Conservation (phyloP, 2,113 vertebrate species). For the Brachyistius frenatus region DNA sequence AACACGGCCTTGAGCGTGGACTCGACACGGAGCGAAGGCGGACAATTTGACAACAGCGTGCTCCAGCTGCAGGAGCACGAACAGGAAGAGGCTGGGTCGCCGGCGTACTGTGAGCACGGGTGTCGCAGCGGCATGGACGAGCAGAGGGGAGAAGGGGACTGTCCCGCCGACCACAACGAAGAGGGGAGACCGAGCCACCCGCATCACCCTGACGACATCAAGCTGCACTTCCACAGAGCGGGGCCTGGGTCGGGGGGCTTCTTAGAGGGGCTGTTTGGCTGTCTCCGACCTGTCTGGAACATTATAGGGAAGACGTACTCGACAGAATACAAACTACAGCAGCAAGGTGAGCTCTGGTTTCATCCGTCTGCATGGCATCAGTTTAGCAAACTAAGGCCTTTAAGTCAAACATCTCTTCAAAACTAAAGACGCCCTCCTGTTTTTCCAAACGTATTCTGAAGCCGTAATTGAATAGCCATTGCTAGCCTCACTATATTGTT, state of each 20-base stretch:
- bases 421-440: conserved; percentile 13
- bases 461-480: conserved; percentile 45
- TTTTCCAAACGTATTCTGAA: conserved; percentile 33
- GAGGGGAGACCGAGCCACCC: conserved; percentile 66
- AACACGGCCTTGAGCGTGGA: conserved; percentile 92
- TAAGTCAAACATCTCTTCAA: conserved; percentile 7
- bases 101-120: conserved; percentile 79
- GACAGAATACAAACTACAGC: conserved; percentile 97
- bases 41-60: conserved; percentile 95
- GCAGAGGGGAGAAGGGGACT: conserved; percentile 79
- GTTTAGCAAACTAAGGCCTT: conserved; percentile 5
- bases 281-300: conserved; percentile 96
- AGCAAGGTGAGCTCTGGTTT: conserved; percentile 89
- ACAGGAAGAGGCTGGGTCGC: conserved; percentile 85
- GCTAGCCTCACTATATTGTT: background rate
- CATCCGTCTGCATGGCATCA: background rate
- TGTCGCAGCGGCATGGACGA: conserved; percentile 82
- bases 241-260: conserved; percentile 90
- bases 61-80: conserved; percentile 93
- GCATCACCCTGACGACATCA: conserved; percentile 88
- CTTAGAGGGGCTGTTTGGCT: conserved; percentile 96
- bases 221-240: conserved; percentile 93
- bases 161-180: conserved; percentile 68
- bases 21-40: conserved; percentile 88
- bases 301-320: conserved; percentile 99